Conservation (phyloP, 2,888 invertebrate genomes). For the Acrobasis suavella region DNA sequence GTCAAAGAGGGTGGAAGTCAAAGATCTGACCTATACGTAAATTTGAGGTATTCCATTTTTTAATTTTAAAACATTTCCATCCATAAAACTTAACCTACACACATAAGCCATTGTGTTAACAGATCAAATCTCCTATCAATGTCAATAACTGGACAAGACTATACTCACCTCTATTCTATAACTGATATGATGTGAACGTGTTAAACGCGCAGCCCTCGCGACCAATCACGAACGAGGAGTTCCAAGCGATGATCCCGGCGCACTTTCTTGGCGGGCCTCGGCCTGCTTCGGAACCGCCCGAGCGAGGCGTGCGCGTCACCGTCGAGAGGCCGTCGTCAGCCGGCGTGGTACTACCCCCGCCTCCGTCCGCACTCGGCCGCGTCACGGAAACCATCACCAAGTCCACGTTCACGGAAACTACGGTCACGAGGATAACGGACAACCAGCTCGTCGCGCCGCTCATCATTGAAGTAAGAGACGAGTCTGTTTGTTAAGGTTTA, state of each 20-base stretch:
- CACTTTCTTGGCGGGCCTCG: constrained; percentile 87
- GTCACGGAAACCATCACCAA: constrained; percentile 98
- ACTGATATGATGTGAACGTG: constrained; percentile 77
- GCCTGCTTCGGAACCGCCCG: constrained; percentile 56
- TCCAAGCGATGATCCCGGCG: constrained; percentile 96
- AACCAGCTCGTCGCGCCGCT: constrained; percentile 93
- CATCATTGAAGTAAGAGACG: constrained; percentile 90
- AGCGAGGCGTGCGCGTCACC: constrained; percentile 89
- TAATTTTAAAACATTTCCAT: neutral
- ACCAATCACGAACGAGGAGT: constrained; percentile 96
- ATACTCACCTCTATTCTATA: constrained; percentile 24
- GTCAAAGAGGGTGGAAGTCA: too few species aligned
- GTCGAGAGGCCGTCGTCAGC: constrained; percentile 88
- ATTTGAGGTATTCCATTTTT: neutral
- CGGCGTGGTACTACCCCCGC: constrained; percentile 89
- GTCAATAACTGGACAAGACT: constrained; percentile 29
- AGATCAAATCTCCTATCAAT: constrained; percentile 3
- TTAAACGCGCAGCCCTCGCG: constrained; percentile 85
- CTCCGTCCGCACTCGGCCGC: constrained; percentile 91
- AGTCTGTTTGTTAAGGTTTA: constrained; percentile 25
- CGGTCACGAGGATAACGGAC: constrained; percentile 96
- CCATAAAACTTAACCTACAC: neutral
- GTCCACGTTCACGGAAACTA: constrained; percentile 97
- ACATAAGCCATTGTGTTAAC: constrained; percentile 23
- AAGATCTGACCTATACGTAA: too few species aligned